Evolutionary conservation across 64 coral and sea anemone species (phyloP).

Genomic region (Dendronephthya gigantea): DNA sequence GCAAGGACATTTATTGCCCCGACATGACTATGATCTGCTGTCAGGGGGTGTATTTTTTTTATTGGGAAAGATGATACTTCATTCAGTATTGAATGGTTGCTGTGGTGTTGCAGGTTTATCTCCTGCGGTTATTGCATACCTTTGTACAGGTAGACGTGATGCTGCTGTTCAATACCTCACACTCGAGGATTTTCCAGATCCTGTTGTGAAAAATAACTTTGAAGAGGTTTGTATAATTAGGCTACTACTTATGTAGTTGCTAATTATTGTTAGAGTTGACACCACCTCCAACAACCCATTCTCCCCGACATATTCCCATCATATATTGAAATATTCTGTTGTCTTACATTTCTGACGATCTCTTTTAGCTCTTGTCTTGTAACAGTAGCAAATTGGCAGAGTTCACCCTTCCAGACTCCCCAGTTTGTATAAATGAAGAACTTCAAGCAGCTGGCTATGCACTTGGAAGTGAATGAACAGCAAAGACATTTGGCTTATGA

Average conservation of each 20-base stretch:
- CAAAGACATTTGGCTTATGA: conserved; percentile 6
- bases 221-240: background rate
- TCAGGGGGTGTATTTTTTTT: background rate
- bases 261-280: too few species aligned
- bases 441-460: background rate
- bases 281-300: background rate
- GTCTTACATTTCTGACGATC: background rate
- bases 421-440: background rate
- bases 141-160: conserved; percentile 10
- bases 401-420: background rate
- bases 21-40: background rate
- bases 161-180: background rate
- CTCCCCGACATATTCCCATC: too few species aligned
- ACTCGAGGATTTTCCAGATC: background rate
- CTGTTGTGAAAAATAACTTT: background rate
- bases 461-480: background rate
- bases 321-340: too few species aligned
- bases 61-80: background rate
- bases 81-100: conserved; percentile 6
- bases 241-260: background rate
- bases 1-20: background rate
- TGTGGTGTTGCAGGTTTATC: background rate
- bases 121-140: background rate
- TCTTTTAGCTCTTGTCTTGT: background rate
- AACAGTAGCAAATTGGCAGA: background rate